A percentile compares a stretch with the other conserved stretches of the same genome.
These are phyloP conservation scores for Caenorhabditis virilis DNA, from an alignment of 2,888 invertebrate species.

Conservation along the genomic window DNA sequence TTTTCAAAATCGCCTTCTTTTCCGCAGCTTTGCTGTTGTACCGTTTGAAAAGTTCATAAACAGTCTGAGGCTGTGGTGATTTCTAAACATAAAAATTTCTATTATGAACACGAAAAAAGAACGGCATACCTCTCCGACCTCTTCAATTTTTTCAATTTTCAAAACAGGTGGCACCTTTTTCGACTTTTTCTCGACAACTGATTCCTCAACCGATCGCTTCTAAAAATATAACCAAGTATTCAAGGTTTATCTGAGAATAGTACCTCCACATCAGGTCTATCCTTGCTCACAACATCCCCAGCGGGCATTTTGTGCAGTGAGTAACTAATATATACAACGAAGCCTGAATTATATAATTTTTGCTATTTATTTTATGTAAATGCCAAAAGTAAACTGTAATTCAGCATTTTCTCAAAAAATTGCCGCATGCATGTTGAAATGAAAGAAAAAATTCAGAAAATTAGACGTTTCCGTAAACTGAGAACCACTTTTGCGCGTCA, in stretches of 20 bases:
- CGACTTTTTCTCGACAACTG: background rate
- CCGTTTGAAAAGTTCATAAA: constrained; percentile 25
- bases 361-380: background rate
- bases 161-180: background rate
- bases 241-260: no score
- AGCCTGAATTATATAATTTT: background rate
- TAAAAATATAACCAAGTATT: no score
- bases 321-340: background rate
- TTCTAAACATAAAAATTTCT: constrained; percentile 9
- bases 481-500: no score
- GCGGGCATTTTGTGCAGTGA: constrained; percentile 2
- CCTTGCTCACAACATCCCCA: background rate
- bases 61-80: constrained; percentile 16
- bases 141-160: constrained; percentile 1
- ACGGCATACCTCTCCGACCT: background rate
- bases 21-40: constrained; percentile 6
- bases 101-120: background rate
- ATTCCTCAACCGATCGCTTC: no score
- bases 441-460: no score
- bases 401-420: no score
- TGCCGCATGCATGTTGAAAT: no score
- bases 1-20: no score
- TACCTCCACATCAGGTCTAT: no score
- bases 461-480: no score
- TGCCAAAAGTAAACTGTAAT: no score